Percentiles rank a stretch among this genome's conserved stretches.
Conservation (phyloP, 2,113 vertebrate species). For the Peucedramus taeniatus region DNA sequence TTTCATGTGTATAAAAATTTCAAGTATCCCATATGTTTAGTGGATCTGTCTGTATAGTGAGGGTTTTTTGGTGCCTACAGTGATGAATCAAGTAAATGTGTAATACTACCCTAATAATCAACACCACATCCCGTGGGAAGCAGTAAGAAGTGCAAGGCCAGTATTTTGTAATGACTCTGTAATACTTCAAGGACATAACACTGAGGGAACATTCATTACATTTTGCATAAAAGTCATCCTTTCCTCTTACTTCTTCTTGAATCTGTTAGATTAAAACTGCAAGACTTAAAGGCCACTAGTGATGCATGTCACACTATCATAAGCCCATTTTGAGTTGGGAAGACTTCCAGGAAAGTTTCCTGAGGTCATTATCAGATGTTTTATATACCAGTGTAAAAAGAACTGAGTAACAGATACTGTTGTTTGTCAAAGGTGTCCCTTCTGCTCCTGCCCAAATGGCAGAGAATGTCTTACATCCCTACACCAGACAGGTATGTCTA, state of each 20-base stretch:
- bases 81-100: background rate
- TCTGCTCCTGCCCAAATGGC: background rate
- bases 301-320: rapidly evolving
- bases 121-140: background rate
- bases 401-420: background rate
- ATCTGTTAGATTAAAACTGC: background rate
- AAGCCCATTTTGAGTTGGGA: background rate
- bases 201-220: background rate
- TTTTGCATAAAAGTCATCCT: background rate
- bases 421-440: background rate
- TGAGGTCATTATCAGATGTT: background rate
- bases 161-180: background rate
- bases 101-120: background rate
- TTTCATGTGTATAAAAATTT: background rate
- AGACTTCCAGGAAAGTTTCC: background rate
- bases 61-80: background rate
- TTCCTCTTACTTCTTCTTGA: background rate
- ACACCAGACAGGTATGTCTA: background rate
- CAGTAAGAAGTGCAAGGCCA: background rate
- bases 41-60: background rate
- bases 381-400: background rate
- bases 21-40: no score
- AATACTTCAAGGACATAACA: background rate
- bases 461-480: background rate
- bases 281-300: background rate